Percentiles rank a stretch among this genome's conserved stretches.
Evolutionary conservation across 1,140 invertebrate species (phyloP).

Genomic region (Hydropsyche tenuis): DNA sequence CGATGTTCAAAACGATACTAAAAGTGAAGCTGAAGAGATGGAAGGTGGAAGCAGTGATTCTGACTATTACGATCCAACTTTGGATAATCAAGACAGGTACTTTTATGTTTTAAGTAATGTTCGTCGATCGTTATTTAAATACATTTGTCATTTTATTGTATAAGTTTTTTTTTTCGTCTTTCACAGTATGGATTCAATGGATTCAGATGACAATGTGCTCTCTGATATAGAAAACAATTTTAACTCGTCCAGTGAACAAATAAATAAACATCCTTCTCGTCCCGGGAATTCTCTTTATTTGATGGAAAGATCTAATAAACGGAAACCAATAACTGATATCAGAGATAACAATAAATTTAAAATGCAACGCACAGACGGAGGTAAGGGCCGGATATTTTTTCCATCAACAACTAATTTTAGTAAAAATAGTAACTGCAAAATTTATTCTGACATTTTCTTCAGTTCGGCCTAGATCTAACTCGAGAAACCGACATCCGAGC

Average conservation of each 20-base stretch:
- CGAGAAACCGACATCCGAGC: constrained; percentile 24
- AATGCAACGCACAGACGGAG: not conserved
- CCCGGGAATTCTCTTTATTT: constrained; percentile 67
- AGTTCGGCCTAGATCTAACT: constrained; percentile 21
- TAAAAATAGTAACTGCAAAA: constrained; percentile 16
- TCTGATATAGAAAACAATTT: constrained; percentile 53
- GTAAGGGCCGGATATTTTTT: not conserved
- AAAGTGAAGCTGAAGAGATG: constrained; percentile 37
- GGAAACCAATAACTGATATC: constrained; percentile 63
- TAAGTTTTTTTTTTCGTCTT: not conserved
- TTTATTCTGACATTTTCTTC: constrained; percentile 3
- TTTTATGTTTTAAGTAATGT: constrained; percentile 22
- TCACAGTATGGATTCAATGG: constrained; percentile 49
- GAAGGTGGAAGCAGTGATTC: constrained; percentile 61
- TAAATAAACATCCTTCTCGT: constrained; percentile 58
- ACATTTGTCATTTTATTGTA: not conserved
- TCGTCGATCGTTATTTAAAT: no score
- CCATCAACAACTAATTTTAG: no score
- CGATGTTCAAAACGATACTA: constrained; percentile 25
- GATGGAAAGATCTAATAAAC: constrained; percentile 78
- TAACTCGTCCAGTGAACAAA: constrained; percentile 59
- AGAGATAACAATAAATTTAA: constrained; percentile 21
- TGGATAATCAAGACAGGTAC: constrained; percentile 66
- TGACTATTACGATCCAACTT: constrained; percentile 64
- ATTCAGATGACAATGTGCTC: constrained; percentile 37